Conservation (phyloP, 2,113 vertebrate species). For the Brienomyrus longianalis region DNA sequence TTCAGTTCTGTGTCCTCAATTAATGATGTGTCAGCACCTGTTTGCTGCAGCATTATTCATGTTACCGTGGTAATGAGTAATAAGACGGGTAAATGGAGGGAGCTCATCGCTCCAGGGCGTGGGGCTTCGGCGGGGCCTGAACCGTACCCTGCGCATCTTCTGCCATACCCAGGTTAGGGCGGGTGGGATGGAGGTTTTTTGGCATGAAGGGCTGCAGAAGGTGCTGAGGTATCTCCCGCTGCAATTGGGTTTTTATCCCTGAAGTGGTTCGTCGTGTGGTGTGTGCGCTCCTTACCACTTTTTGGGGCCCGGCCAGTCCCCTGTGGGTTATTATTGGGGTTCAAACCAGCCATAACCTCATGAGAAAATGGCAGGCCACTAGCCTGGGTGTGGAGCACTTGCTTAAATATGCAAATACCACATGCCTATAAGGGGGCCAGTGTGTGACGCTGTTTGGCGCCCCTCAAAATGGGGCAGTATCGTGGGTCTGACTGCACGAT, state of each 20-base stretch:
- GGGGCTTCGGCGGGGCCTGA: background rate
- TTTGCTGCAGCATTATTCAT: constrained; percentile 18
- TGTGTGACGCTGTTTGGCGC: background rate
- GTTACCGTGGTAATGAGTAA: no score
- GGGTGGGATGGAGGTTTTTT: background rate
- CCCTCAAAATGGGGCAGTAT: background rate
- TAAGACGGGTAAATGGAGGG: background rate
- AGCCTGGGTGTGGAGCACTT: background rate
- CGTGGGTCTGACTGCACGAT: background rate
- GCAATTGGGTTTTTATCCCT: no score
- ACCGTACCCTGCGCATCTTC: background rate
- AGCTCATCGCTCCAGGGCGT: background rate
- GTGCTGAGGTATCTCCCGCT: no score
- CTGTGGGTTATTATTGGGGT: background rate
- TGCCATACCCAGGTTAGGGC: background rate
- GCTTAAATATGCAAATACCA: background rate
- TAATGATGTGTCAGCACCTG: constrained; percentile 21
- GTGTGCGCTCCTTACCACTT: no score
- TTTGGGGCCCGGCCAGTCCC: no score
- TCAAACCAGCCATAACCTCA: background rate
- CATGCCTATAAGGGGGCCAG: background rate
- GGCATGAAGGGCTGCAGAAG: background rate
- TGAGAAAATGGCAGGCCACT: background rate
- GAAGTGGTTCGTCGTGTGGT: no score
- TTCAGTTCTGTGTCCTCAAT: constrained; percentile 1